A percentile compares a stretch with the other conserved stretches of the same genome.
These are phyloP conservation scores for Nowickia ferox DNA, from an alignment of 2,888 invertebrate genomes.

Conservation along the genomic window DNA sequence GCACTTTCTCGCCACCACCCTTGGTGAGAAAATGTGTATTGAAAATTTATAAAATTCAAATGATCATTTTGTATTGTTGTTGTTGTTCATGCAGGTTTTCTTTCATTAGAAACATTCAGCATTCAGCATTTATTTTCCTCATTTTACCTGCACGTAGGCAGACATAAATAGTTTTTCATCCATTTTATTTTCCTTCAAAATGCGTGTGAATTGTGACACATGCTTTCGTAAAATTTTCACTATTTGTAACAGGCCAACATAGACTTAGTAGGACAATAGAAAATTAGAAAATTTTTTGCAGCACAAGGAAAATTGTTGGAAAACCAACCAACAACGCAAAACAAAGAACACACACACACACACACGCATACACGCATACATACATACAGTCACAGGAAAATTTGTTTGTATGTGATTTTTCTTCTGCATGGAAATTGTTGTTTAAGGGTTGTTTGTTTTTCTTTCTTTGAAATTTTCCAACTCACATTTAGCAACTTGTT, in stretches of 20 bases:
- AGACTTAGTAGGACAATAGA: conserved; percentile 28
- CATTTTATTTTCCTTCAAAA: not conserved
- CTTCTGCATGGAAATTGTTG: conserved; percentile 20
- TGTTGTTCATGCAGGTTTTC: conserved; percentile 4
- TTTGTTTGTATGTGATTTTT: conserved; percentile 31
- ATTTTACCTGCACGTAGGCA: no score
- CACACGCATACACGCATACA: not conserved
- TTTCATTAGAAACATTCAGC: not conserved
- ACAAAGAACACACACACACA: not conserved
- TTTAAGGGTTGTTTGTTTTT: conserved; percentile 50
- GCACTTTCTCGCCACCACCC: not conserved
- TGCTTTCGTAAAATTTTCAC: conserved; percentile 66
- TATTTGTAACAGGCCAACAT: conserved; percentile 60
- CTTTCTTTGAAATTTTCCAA: not conserved
- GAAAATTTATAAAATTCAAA: not conserved
- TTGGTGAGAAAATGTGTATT: not conserved
- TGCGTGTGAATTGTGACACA: conserved; percentile 61
- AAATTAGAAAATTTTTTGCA: conserved; percentile 41
- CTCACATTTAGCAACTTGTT: conserved; percentile 18
- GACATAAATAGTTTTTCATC: conserved; percentile 34
- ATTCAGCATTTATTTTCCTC: no score
- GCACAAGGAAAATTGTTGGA: conserved; percentile 38
- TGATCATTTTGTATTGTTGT: conserved; percentile 5
- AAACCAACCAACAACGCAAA: not conserved
- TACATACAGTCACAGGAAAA: not conserved